Evolutionary conservation across 2,888 invertebrate species (phyloP).

Genomic region (Scrobipalpa costella): DNA sequence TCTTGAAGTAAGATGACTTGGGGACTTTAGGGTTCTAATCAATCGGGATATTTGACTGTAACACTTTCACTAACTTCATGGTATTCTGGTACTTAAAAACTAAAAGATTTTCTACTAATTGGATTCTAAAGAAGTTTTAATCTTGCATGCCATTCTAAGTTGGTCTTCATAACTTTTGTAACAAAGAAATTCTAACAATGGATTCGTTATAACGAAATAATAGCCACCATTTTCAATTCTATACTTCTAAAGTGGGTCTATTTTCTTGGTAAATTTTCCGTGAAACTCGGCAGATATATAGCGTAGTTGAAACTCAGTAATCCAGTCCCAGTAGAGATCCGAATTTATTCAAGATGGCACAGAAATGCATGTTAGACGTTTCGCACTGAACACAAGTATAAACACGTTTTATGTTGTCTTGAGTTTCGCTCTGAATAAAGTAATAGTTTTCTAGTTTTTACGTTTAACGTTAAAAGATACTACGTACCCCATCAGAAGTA

Average conservation of each 20-base stretch:
- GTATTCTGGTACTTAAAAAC: slow-evolving; percentile 39
- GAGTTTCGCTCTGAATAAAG: neutral
- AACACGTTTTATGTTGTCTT: neutral
- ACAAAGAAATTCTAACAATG: slow-evolving; percentile 2
- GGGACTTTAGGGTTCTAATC: slow-evolving; percentile 31
- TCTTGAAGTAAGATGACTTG: slow-evolving; percentile 80
- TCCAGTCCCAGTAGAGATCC: neutral
- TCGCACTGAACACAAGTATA: neutral
- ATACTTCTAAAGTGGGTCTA: slow-evolving; percentile 12
- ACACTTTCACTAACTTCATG: slow-evolving; percentile 44
- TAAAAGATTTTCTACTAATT: neutral
- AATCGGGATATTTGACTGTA: slow-evolving; percentile 30
- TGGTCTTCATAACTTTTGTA: neutral
- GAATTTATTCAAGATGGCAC: neutral
- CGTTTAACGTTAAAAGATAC: neutral
- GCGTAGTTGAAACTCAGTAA: neutral
- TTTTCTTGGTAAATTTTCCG: slow-evolving; percentile 5
- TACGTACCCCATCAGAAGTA: no score
- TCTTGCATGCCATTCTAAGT: slow-evolving; percentile 2
- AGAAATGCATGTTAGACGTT: slow-evolving; percentile 13
- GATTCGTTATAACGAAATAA: slow-evolving; percentile 6
- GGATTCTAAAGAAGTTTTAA: neutral
- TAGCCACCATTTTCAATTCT: slow-evolving; percentile 9
- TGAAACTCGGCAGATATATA: neutral
- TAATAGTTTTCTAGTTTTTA: neutral